Conservation (phyloP, 2,888 invertebrate species). For the Epistrophe eligans region DNA sequence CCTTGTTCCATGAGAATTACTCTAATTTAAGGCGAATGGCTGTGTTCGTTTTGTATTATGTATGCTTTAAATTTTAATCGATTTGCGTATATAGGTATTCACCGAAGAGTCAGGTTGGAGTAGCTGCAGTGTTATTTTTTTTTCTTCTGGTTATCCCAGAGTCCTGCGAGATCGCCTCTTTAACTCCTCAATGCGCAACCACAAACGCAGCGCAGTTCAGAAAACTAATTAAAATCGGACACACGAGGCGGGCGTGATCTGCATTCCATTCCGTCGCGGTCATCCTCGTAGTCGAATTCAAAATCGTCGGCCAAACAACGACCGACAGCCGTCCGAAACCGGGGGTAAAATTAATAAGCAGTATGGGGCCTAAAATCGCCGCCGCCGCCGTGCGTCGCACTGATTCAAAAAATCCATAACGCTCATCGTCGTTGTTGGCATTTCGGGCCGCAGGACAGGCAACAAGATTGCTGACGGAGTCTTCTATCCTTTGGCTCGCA, state of each 20-base stretch:
- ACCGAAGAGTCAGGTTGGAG: constrained; percentile 69
- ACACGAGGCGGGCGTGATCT: constrained; percentile 76
- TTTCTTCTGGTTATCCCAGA: constrained; percentile 25
- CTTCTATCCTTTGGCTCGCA: constrained; percentile 45
- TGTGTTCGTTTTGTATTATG: constrained; percentile 76
- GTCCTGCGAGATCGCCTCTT: constrained; percentile 49
- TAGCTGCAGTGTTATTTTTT: not conserved
- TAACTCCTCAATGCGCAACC: constrained; percentile 49
- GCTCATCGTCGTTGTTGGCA: constrained; percentile 81
- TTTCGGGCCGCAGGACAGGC: constrained; percentile 83
- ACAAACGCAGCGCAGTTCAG: constrained; percentile 52
- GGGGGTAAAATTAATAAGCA: constrained; percentile 73
- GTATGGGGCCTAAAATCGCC: constrained; percentile 68
- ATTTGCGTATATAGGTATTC: constrained; percentile 80
- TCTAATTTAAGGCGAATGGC: constrained; percentile 84
- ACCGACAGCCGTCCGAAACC: constrained; percentile 57
- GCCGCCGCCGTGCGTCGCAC: not conserved
- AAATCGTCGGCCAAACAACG: constrained; percentile 43
- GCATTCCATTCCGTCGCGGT: constrained; percentile 61
- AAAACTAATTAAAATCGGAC: constrained; percentile 76
- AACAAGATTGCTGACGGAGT: constrained; percentile 80
- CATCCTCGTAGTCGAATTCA: not conserved
- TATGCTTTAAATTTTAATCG: constrained; percentile 82
- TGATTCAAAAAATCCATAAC: constrained; percentile 81
- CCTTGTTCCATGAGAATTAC: constrained; percentile 82